A percentile compares a stretch with the other conserved stretches of the same genome.
Evolutionary conservation across 2,888 invertebrate genomes (phyloP).

Genomic region (Limnephilus auricula): DNA sequence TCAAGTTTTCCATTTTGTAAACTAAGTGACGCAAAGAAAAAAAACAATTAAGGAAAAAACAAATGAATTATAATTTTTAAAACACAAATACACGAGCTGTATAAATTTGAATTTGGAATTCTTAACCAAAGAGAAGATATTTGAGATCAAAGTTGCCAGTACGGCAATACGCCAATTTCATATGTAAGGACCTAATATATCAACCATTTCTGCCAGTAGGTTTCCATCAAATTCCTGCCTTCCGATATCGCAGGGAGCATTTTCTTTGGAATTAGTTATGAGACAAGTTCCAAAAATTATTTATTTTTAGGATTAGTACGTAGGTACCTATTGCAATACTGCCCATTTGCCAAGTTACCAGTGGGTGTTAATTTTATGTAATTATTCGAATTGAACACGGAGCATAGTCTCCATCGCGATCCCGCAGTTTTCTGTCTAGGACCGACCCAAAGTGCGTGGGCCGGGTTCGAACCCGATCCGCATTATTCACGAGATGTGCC

Average conservation of each 20-base stretch:
- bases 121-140: no score
- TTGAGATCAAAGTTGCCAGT: no score
- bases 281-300: not conserved
- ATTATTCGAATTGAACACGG: not conserved
- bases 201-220: not conserved
- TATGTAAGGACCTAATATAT: no score
- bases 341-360: not conserved
- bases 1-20: no score
- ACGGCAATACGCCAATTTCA: no score
- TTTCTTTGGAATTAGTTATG: not conserved
- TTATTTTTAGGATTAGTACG: not conserved
- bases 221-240: not conserved
- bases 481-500: constrained; percentile 19
- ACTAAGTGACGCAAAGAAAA: no score
- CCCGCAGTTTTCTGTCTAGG: not conserved
- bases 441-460: constrained; percentile 23
- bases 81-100: no score
- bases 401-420: not conserved
- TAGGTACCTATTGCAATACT: not conserved
- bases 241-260: not conserved
- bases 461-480: not conserved
- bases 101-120: no score
- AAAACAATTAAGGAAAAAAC: no score
- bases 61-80: no score
- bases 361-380: not conserved